Evolutionary conservation across 2,797 vertebrate species (phyloP), one percentile per base, ranked within the genome.

Genomic region (Oreochromis mossambicus): DNA sequence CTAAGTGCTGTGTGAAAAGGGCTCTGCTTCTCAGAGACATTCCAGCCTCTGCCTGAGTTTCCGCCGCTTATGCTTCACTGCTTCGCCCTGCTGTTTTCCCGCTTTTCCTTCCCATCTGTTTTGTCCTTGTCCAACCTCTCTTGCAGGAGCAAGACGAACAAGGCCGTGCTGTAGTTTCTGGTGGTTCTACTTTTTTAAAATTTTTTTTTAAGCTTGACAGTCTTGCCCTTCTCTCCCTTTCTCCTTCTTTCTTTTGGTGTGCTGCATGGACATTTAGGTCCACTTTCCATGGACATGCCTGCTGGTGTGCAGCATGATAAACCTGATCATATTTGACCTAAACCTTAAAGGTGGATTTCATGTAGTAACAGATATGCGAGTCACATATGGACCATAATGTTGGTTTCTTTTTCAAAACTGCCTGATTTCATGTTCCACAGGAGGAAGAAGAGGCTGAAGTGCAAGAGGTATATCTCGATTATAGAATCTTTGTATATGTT

Each of bases 371-470:
- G 48, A 81, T 54, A 79, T 54, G 21, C 5, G 3, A 46, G 34
- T 78, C 48, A 73, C 61, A 51, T 15, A 38, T 9, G 7, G 78
- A 58, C 58, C 77, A 79, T 43, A 79, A 79, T n/a, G 5, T 51
- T 26, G 6, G 6, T 19, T 73, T 48, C 5, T 15, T 70, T 73
- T 48, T 75, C 7, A 88, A 89, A 54, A 48, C 80, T 17, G 32
- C 58, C 34, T 89, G 24, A 78, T 94, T 92, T 86, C 52, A 79
- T 92, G 43, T 79, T 75, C 26, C 21, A 46, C 87, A 96, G 96
- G 95, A 96, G 38, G 96, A 96, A 93, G 96, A 96, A 85, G 96
- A 96, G 83, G 91, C 87, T 50, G 95, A 96, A 58, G 88, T 56
- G 68, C 86, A 94, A 90, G 96, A 97, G 96, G 96, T 97, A 96